These are phyloP conservation scores for Smithornis capensis DNA, from an alignment of 2,113 vertebrate genomes.

Conservation along the genomic window DNA sequence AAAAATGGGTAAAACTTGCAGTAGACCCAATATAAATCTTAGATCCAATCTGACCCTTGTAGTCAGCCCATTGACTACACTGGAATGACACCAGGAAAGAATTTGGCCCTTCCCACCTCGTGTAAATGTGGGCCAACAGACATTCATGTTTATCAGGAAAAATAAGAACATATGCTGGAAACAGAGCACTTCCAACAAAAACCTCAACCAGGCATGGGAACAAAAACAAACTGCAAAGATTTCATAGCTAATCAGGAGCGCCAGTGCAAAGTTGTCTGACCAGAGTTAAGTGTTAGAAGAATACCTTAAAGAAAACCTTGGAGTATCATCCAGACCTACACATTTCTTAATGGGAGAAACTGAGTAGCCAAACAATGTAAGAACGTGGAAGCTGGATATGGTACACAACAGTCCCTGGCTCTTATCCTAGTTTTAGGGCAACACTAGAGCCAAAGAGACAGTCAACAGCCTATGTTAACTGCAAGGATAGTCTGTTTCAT, in stretches of 20 bases:
- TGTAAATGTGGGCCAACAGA: constrained; percentile 50
- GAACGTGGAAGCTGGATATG: not conserved
- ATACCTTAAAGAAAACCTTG: not conserved
- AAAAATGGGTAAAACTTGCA: not conserved
- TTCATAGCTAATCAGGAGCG: not conserved
- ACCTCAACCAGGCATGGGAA: constrained; percentile 32
- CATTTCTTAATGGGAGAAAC: not conserved
- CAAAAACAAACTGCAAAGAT: constrained; percentile 17
- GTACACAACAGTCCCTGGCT: not conserved
- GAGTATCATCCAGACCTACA: not conserved
- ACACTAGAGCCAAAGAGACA: not conserved
- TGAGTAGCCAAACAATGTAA: not conserved
- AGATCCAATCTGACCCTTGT: not conserved
- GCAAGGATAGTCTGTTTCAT: not conserved
- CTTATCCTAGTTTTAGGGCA: not conserved
- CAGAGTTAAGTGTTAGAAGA: not conserved
- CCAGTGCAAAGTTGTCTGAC: not conserved
- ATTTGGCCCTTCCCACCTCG: constrained; percentile 9
- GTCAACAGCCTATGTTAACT: rapidly evolving
- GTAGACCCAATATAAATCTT: not conserved
- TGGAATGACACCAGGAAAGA: constrained; percentile 41
- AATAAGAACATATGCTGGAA: constrained; percentile 74
- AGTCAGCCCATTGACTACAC: not conserved
- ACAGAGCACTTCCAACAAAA: constrained; percentile 65
- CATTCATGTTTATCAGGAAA: constrained; percentile 62